Evolutionary conservation across 2,797 vertebrate genomes (phyloP).

Genomic region (Ptychadena robeensis): DNA sequence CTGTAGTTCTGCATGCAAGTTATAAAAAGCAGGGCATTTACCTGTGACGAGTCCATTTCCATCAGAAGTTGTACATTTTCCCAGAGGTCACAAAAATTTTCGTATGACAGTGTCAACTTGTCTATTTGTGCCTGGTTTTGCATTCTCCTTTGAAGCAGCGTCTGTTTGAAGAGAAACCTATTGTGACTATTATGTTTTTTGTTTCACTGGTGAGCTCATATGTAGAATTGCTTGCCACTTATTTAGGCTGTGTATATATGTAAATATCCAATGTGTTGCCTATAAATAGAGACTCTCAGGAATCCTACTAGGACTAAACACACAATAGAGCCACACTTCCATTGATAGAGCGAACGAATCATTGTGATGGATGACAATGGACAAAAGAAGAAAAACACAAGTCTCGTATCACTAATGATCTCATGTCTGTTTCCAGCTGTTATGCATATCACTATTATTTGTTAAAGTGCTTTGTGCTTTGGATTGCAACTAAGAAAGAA

Average conservation of each 20-base stretch:
- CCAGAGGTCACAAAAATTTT: not conserved
- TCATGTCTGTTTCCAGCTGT: conserved; percentile 2
- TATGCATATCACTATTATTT: not conserved
- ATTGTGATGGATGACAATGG: conserved; percentile 28
- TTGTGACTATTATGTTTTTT: no score
- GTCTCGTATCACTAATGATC: conserved; percentile 20
- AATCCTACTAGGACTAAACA: conserved; percentile 5
- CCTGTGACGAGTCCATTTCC: no score
- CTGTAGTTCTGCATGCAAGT: not conserved
- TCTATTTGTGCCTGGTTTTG: not conserved
- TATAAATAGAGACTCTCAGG: not conserved
- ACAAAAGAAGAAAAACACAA: conserved; percentile 21
- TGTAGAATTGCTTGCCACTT: not conserved
- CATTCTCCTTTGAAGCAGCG: no score
- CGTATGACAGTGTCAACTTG: not conserved
- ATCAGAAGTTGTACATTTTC: not conserved
- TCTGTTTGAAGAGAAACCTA: no score
- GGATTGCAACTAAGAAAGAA: not conserved
- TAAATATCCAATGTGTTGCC: not conserved
- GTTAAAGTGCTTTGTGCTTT: not conserved
- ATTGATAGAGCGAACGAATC: not conserved
- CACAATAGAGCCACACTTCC: conserved; percentile 7
- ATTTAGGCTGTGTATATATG: not conserved
- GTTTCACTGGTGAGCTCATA: not conserved
- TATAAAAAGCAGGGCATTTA: not conserved